These are phyloP conservation scores for Porites lobata DNA, from an alignment of 92 coral and sea anemone genomes.

Conservation along the genomic window DNA sequence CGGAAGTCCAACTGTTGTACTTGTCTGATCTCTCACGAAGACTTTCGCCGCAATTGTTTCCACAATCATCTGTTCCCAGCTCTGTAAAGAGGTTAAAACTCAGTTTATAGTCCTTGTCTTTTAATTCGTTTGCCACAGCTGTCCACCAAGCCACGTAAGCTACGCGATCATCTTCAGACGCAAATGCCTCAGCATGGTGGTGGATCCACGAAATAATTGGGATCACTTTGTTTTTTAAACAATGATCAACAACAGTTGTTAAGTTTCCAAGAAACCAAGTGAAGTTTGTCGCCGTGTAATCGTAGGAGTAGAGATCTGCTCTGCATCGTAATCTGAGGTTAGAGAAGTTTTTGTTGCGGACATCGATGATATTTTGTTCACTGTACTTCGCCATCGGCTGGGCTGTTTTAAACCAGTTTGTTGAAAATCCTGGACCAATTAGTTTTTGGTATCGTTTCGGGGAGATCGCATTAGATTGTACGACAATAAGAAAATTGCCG, in stretches of 20 bases:
- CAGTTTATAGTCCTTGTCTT: constrained; percentile 68
- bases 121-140: constrained; percentile 63
- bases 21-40: constrained; percentile 28
- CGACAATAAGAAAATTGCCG: not conserved
- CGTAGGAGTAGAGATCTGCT: constrained; percentile 60
- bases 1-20: constrained; percentile 18
- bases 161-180: constrained; percentile 57
- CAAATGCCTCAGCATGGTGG: constrained; percentile 70
- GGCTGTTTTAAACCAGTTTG: constrained; percentile 74
- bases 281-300: constrained; percentile 49
- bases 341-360: constrained; percentile 58
- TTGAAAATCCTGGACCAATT: constrained; percentile 68
- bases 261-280: constrained; percentile 49
- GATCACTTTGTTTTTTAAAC: constrained; percentile 49
- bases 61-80: constrained; percentile 74
- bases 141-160: constrained; percentile 80
- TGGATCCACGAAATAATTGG: constrained; percentile 84
- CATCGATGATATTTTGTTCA: constrained; percentile 61
- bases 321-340: constrained; percentile 74
- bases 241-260: constrained; percentile 65
- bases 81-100: constrained; percentile 88
- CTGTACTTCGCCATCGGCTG: constrained; percentile 55
- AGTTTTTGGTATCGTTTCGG: constrained; percentile 48
- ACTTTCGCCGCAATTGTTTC: not conserved
- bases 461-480: not conserved